Base-by-base conservation (phyloP, 2,888 invertebrate genomes). In the Tanypteryx hageni region DNA sequence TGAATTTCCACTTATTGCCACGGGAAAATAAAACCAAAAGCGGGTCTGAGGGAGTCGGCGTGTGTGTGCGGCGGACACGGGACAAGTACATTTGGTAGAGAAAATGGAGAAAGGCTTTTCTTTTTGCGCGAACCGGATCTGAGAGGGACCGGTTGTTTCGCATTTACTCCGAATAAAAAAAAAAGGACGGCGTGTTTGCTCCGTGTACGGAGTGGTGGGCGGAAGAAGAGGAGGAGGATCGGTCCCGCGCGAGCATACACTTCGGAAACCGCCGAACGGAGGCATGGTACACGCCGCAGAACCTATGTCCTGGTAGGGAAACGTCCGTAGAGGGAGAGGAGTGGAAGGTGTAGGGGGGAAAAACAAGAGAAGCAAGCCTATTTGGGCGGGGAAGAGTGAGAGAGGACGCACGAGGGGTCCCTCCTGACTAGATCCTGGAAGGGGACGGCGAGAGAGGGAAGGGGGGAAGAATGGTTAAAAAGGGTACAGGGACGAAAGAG, bases 301-400 rank as follows among this genome's bases (percentile, higher is more conserved):
- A 76, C 76, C 76, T 27, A 27, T 76, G 76, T 76, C 76, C 68
- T 68, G 68, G 68, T 68, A 18, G n/a, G 68, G 44, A 44, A 44
- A 44, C 5, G 44, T 44, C 44, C 44, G 44, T 44, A 3, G 44
- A 44, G 44, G 68, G n/a, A 13, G 27, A 22, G 2, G 76, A 22
- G 76, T 18, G 68, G 68, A 68, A 68, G n/a, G n/a, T 11, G 22
- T 18, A 44, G 44, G 44, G 44, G 44, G 68, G 18, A 4, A 76
- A 22, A 76, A 76, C 13, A 76, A 27, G 27, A 27, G 13, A 22
- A 76, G 76, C 76, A 22, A 76, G 76, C 76, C 22, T 76, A 76
- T 76, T 76, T 76, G 76, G 76, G 22, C 16, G 9, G 76, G 76
- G 22, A 27, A 76, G 76, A 68, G 68, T 22, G 27, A 76, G 76